Evolutionary conservation across 2,797 vertebrate genomes (phyloP), one percentile per base, ranked within the genome.

Genomic region (Micromesistius poutassou): DNA sequence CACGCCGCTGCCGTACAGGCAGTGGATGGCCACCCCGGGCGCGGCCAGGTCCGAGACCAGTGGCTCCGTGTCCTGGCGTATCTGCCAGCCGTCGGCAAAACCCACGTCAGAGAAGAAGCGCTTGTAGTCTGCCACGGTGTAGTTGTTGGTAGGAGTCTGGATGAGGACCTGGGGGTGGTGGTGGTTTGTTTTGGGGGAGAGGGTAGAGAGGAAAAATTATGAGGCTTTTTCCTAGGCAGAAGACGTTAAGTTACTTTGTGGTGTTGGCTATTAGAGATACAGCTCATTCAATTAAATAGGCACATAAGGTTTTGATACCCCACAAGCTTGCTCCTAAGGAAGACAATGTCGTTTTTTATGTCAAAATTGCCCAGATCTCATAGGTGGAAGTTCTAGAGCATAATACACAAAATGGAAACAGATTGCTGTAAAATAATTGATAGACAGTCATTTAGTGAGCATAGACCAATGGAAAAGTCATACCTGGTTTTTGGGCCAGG

Each of bases 31-130:
- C 81, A 99, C 97, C 0, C 96, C 95, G 0, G 98, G 98, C 0
- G 97, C 93, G 0, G 82, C 79, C 82, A 94, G 93, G 12, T 82
- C 81, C 0, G 83, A 90, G 5, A 99, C 93, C 79, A 99, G 91
- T 0, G 84, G 76, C 82, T 98, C 96, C 0, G 97, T 98, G 90
- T 97, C 94, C 88, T 96, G 92, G 2, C 97, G 89, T 96, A 99
- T 98, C 19, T 92, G 77, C 98, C 98, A 99, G 84, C 97, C 98
- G 0, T 98, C 97, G 71, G 94, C 86, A 8, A 96, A 99, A 12
- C 78, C 84, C 0, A 99, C 95, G 90, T 99, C 98, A 3, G 82
- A 78, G 89, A 95, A 99, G 91, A 99, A 95, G 1, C 72, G 91
- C 38, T 78, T 25, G 83, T 97, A 99, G 86, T 99, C 97, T 46